Conservation (phyloP, 2,888 invertebrate species). For the Metacarcinus magister region DNA sequence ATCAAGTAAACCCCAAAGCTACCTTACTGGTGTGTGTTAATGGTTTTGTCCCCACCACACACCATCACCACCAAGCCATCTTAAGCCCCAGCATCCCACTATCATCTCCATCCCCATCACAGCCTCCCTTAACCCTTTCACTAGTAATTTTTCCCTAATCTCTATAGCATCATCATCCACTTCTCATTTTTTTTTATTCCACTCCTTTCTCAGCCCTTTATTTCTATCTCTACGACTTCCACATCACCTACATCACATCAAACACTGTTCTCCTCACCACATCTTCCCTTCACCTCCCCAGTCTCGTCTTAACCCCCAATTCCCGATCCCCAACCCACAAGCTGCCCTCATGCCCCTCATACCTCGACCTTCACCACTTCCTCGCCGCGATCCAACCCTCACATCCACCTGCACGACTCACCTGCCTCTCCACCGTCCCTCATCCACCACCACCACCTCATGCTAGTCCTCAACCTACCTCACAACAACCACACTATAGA, state of each 20-base stretch:
- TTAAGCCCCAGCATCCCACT: not conserved
- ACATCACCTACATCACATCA: not conserved
- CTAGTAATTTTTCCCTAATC: not conserved
- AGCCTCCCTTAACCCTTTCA: not conserved
- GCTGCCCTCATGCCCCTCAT: too few species aligned
- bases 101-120: not conserved
- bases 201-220: not conserved
- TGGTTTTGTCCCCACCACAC: not conserved
- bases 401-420: not conserved
- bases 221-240: too few species aligned
- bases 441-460: not conserved
- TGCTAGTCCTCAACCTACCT: not conserved
- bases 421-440: not conserved
- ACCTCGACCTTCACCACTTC: not conserved
- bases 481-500: not conserved
- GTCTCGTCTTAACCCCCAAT: not conserved
- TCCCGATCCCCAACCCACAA: not conserved
- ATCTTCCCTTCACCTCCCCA: not conserved
- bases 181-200: not conserved
- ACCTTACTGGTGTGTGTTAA: not conserved
- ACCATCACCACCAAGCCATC: constrained; percentile 10
- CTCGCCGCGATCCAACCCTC: not conserved
- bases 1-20: not conserved
- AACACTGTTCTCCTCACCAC: not conserved
- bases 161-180: not conserved